These are phyloP conservation scores for Gasterosteus nipponicus DNA, from an alignment of 2,113 vertebrate species.

Conservation along the genomic window DNA sequence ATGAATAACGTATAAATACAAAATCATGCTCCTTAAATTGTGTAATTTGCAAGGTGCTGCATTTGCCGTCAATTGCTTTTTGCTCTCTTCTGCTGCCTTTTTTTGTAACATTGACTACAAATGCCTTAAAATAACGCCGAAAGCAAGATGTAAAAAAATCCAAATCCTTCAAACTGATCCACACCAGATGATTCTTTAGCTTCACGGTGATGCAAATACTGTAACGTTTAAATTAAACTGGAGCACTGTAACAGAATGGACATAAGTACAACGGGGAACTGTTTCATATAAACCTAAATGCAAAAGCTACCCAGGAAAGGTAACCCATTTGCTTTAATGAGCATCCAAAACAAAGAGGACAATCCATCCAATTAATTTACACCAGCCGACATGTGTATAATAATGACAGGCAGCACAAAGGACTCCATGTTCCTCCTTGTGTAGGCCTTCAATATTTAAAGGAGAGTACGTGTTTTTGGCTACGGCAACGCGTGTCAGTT, in stretches of 20 bases:
- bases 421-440: constrained; percentile 62
- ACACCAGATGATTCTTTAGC: background rate
- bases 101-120: constrained; percentile 13
- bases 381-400: constrained; percentile 63
- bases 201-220: background rate
- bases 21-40: constrained; percentile 49
- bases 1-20: constrained; percentile 65
- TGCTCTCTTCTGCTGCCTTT: constrained; percentile 7
- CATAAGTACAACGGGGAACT: background rate
- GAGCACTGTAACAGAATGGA: background rate
- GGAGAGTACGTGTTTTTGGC: constrained; percentile 63
- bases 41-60: constrained; percentile 21
- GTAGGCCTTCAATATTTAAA: constrained; percentile 79
- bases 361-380: constrained; percentile 72
- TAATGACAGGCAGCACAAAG: constrained; percentile 70
- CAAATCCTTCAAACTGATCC: background rate
- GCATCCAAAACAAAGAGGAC: constrained; percentile 31
- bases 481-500: constrained; percentile 59
- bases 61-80: constrained; percentile 25
- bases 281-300: background rate
- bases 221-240: background rate
- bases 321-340: constrained; percentile 60
- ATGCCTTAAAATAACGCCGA: constrained; percentile 2
- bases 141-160: background rate
- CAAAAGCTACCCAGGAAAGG: constrained; percentile 19